Evolutionary conservation across 2,113 vertebrate species (phyloP).

Genomic region (Thalassoma bifasciatum): DNA sequence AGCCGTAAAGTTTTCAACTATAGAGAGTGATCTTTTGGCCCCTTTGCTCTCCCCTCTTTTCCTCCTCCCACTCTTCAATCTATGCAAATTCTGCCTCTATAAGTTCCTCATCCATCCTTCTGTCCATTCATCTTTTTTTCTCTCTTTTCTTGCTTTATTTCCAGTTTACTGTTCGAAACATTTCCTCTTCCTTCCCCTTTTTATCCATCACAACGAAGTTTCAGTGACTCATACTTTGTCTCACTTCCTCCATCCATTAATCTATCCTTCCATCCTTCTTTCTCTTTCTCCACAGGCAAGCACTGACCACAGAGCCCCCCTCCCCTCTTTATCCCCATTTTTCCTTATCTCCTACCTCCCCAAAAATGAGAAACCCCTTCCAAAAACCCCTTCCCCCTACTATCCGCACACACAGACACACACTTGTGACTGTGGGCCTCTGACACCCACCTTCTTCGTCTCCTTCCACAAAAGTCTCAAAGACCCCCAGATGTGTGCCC

Average conservation of each 20-base stretch:
- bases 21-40: constrained; percentile 67
- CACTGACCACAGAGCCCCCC: constrained; percentile 4
- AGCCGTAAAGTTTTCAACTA: constrained; percentile 80
- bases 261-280: constrained; percentile 20
- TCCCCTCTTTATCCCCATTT: not conserved
- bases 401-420: constrained; percentile 5
- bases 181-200: constrained; percentile 3
- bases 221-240: constrained; percentile 9
- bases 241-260: not conserved
- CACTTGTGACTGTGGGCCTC: constrained; percentile 73
- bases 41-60: constrained; percentile 47
- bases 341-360: constrained; percentile 31
- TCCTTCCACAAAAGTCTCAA: constrained; percentile 73
- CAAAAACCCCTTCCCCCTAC: constrained; percentile 28
- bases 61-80: constrained; percentile 53
- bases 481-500: constrained; percentile 81
- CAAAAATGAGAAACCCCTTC: constrained; percentile 51
- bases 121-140: constrained; percentile 22
- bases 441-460: constrained; percentile 66
- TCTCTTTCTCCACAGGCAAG: constrained; percentile 10
- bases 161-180: constrained; percentile 12
- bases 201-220: constrained; percentile 1
- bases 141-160: constrained; percentile 19
- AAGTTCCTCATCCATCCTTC: constrained; percentile 42
- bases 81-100: constrained; percentile 57